Evolutionary conservation across 1,140 invertebrate genomes (phyloP), one percentile per base, ranked within the genome.

Genomic region (Eumeta japonica): DNA sequence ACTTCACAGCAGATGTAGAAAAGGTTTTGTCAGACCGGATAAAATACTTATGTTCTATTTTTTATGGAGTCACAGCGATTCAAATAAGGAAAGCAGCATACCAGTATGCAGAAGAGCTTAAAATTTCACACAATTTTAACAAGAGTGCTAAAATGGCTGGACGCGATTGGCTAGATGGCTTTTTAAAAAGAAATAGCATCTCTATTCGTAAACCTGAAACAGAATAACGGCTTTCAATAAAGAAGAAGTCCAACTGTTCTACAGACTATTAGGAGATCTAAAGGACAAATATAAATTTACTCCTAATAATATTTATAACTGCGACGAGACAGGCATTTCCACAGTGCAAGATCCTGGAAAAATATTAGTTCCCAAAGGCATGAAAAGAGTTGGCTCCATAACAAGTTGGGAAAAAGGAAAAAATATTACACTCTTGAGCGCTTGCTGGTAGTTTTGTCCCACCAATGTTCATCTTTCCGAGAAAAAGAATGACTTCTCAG

Each of bases 371-470:
- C 16, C 30, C 15, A 38, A 38, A 15, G 41, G 30, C 2, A n/a
- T 13, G 28, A 38, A 39, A 39, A 31, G 28, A 11, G 48, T 51
- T 3, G 50, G 52, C 18, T 52, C 52, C 3, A 58, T 58, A 16
- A 51, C 54, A 18, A 64, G 58, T n/a, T 59, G 53, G 10, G 72
- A 77, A 52, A 46, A 59, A 43, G 55, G 55, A 32, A 64, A 60
- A 11, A 33, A 34, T 27, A 44, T 43, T 17, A 48, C 42, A 41
- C 15, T 37, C 16, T 10, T 43, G 9, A 40, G 40, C 28, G 30
- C 35, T 14, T 49, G 56, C 56, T 37, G 35, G 33, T 37, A 56
- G 58, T 55, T 68, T 50, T 65, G n/a, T n/a, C n/a, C n/a, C n/a
- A n/a, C n/a, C n/a, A n/a, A n/a, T n/a, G n/a, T n/a, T n/a, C n/a